phyloP scores from a whole-genome alignment of 2,113 vertebrate species.

The Gasterosteus nipponicus region DNA sequence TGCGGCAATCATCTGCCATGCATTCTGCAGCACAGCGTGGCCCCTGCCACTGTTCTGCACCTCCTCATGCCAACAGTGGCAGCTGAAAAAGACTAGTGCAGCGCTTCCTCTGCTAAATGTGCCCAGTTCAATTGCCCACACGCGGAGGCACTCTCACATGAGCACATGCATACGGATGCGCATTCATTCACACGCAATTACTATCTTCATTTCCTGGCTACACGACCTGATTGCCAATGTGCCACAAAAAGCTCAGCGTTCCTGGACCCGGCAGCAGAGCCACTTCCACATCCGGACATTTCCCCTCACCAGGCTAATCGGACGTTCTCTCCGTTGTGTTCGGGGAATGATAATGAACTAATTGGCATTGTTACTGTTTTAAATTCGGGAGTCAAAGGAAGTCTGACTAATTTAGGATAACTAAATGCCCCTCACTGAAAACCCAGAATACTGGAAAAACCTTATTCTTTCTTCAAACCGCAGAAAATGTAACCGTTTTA shows the following conservation, averaged over 20 bases:
- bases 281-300: conserved; percentile 66
- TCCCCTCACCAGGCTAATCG: conserved; percentile 62
- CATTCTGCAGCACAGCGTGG: conserved; percentile 57
- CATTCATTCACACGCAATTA: conserved; percentile 36
- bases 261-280: conserved; percentile 38
- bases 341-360: conserved; percentile 62
- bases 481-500: conserved; percentile 12
- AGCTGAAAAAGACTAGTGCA: conserved; percentile 55
- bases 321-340: conserved; percentile 51
- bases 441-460: neutral
- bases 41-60: conserved; percentile 47
- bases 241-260: conserved; percentile 25
- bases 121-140: conserved; percentile 49
- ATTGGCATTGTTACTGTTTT: conserved; percentile 63
- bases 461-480: conserved; percentile 12
- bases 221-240: conserved; percentile 60
- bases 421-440: conserved; percentile 53
- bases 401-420: conserved; percentile 68
- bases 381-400: conserved; percentile 66
- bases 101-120: conserved; percentile 52
- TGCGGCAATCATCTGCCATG: conserved; percentile 69
- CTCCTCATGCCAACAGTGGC: conserved; percentile 46
- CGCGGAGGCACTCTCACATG: conserved; percentile 13
- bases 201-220: conserved; percentile 62
- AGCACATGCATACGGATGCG: conserved; percentile 10